These are phyloP conservation scores for Pogonophryne albipinna DNA, from an alignment of 2,797 vertebrate species.

Conservation along the genomic window DNA sequence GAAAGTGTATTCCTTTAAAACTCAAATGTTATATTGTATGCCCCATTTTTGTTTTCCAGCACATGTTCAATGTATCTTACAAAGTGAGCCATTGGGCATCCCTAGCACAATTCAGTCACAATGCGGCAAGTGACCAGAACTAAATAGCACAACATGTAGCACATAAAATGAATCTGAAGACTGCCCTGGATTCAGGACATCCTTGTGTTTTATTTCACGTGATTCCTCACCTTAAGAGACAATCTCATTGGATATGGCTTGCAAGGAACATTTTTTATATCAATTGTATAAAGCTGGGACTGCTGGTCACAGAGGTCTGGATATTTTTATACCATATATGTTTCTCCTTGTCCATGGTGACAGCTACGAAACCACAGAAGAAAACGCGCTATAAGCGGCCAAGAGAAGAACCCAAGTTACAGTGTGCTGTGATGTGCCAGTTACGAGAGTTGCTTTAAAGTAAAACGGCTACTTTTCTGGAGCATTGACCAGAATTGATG, in stretches of 20 bases:
- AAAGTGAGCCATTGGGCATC: neutral
- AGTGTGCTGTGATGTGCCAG: conserved; percentile 36
- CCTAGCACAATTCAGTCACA: neutral
- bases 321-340: conserved; percentile 48
- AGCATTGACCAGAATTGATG: conserved; percentile 47
- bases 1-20: conserved; percentile 24
- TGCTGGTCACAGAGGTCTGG: conserved; percentile 46
- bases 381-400: conserved; percentile 17
- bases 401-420: conserved; percentile 15
- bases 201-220: conserved; percentile 25
- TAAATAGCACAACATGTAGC: conserved; percentile 14
- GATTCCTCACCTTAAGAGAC: conserved; percentile 20
- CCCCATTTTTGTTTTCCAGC: conserved; percentile 5
- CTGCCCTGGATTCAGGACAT: conserved; percentile 26
- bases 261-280: conserved; percentile 30
- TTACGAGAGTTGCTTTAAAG: conserved; percentile 23
- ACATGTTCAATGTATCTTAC: neutral
- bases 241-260: conserved; percentile 13
- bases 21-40: conserved; percentile 3
- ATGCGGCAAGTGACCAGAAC: conserved; percentile 6
- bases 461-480: conserved; percentile 44
- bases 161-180: conserved; percentile 25
- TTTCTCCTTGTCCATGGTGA: conserved; percentile 41
- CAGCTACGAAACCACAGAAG: conserved; percentile 41
- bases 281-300: conserved; percentile 37